Evolutionary conservation across 2,888 invertebrate species (phyloP), one percentile per base, ranked within the genome.

Genomic region (Eretmocerus hayati): DNA sequence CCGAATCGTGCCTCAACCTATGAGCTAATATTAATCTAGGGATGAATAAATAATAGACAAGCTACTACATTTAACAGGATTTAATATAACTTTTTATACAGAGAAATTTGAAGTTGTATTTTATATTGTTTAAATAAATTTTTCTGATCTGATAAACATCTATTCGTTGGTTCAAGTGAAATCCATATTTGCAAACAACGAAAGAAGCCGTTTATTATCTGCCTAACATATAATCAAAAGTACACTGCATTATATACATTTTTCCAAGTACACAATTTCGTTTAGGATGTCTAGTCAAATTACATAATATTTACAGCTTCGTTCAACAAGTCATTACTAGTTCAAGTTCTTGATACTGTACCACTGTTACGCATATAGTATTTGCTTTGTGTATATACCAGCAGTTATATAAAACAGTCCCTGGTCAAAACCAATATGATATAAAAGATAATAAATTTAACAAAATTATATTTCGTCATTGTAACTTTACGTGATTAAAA

Each of bases 1-100:
- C 53, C 80, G 92, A 52, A 79, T 81, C 62, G 84, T 86, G 1
- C 72, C 82, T 8, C 80, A 81, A 58, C 83, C 83, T 13, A 55
- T 52, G 19, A 58, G 58, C 47, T 48, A 39, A 19, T 56, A 20
- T n/a, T 9, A 26, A 26, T 26, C 26, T 26, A 26, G 11, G 26
- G 26, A 49, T 16, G 51, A 52, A 31, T 20, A 50, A 52, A 53
- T 20, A 54, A 49, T 48, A 40, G 45, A 42, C 46, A 50, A 48
- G 43, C 44, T 16, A 46, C 51, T 55, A 54, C 49, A 56, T 58
- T 55, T 52, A 50, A 55, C 50, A 54, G 48, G 48, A 53, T 55
- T 45, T 50, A 57, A 55, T 55, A 53, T 50, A 54, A 52, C 55
- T 53, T 53, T 54, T 53, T 54, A 54, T 52, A 54, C 49, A 54